Evolutionary conservation across 2,797 vertebrate genomes (phyloP).

Genomic region (Esox masquinongy): DNA sequence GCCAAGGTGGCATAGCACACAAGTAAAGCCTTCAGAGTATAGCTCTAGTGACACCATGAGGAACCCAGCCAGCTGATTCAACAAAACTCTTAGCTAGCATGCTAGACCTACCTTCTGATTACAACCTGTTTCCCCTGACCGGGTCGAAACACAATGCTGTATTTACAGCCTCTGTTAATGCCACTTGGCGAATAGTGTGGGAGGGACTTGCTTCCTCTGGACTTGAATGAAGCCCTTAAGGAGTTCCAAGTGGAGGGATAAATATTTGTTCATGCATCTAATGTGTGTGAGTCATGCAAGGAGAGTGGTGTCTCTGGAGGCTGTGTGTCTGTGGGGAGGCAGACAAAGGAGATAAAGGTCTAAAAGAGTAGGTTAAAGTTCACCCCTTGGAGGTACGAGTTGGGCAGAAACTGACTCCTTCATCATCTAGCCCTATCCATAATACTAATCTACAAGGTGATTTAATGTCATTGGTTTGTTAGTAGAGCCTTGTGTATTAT

Average conservation of each 20-base stretch:
- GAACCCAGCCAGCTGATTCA: background rate
- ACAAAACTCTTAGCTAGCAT: background rate
- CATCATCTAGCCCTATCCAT: background rate
- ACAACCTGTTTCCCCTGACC: constrained; percentile 36
- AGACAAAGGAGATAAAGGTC: constrained; percentile 3
- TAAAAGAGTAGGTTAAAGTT: constrained; percentile 16
- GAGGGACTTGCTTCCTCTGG: constrained; percentile 16
- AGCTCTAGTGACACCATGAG: background rate
- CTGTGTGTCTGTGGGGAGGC: constrained; percentile 18
- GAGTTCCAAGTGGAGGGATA: background rate
- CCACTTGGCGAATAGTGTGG: constrained; percentile 22
- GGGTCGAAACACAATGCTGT: constrained; percentile 12
- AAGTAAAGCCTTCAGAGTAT: background rate
- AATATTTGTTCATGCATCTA: constrained; percentile 6
- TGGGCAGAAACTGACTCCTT: background rate
- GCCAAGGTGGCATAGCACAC: background rate
- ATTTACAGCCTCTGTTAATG: constrained; percentile 1
- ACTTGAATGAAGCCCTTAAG: constrained; percentile 17
- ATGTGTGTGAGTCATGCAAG: constrained; percentile 22
- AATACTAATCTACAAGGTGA: background rate
- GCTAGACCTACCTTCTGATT: constrained; percentile 9
- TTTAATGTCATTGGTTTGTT: background rate
- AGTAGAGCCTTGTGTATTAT: background rate
- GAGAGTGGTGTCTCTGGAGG: constrained; percentile 20
- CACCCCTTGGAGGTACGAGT: background rate